Evolutionary conservation across 1,140 invertebrate genomes (phyloP), one percentile per base, ranked within the genome.

Genomic region (Pseudachorutes palmiensis): DNA sequence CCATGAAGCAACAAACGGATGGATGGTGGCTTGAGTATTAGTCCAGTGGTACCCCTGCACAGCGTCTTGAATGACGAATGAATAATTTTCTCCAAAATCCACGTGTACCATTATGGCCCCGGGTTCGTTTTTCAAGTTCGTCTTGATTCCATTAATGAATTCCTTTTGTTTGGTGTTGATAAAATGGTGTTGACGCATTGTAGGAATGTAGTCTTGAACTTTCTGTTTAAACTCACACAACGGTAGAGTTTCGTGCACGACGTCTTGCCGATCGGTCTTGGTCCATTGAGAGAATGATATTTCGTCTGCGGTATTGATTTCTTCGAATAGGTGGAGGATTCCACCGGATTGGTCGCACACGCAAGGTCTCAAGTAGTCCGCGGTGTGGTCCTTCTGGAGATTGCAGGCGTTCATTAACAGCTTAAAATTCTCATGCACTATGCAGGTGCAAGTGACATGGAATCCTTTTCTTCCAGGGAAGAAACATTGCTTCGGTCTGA

Each of bases 31-130:
- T 33, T 73, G 71, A 5, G 1, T 49, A 30, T 74, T 74, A 14
- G 31, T 24, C 59, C 66, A 74, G 58, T 74, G 69, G 48, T 58
- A 66, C 2, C 49, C 24, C 51, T 73, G 66, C 19, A 62, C 66
- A 31, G 59, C 72, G 70, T 74, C 66, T 41, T 74, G 71, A 55
- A 69, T 62, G 2, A 74, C 33, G 41, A 73, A 73, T 26, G 55
- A 66, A 51, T 70, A 73, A 65, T 73, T 70, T 72, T 74, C 71
- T 28, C 64, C 70, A 68, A 73, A 70, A 49, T 74, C 71, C 41
- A 65, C 5, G 26, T 69, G 67, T 19, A 63, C 58, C 36, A 41
- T 41, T 19, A 41, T 41, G 36, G 5, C 19, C 5, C 5, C 19
- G 5, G 36, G 36, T 19, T 41, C 36, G 5, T 41, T 19, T 19